Evolutionary conservation across 2,113 vertebrate species (phyloP).

Genomic region (Sylvilagus bachmani): DNA sequence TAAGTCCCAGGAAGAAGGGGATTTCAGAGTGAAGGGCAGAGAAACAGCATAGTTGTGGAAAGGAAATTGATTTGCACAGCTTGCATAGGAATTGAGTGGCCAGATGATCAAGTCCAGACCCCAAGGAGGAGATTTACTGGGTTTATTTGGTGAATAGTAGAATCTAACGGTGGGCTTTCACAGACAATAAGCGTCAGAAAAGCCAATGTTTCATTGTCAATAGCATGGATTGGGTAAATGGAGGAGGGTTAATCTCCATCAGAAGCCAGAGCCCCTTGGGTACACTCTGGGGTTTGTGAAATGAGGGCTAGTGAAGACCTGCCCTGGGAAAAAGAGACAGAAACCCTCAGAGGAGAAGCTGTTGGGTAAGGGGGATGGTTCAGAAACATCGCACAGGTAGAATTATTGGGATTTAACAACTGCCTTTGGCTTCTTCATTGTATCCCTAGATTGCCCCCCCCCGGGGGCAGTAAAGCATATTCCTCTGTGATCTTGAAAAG

Average conservation of each 20-base stretch:
- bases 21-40: not conserved
- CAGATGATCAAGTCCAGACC: not conserved
- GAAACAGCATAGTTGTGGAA: not conserved
- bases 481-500: not conserved
- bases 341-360: not conserved
- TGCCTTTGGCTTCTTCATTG: not conserved
- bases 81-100: not conserved
- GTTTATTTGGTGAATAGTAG: not conserved
- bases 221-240: not conserved
- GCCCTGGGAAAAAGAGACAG: not conserved
- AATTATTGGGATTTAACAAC: not conserved
- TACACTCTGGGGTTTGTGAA: accelerated
- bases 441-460: not conserved
- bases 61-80: not conserved
- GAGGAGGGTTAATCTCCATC: not conserved
- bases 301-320: too few relatives aligned
- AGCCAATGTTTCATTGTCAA: not conserved
- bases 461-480: not conserved
- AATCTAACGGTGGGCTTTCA: not conserved
- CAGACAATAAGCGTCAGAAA: not conserved
- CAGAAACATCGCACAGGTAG: not conserved
- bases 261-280: not conserved
- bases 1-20: not conserved
- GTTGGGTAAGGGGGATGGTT: not conserved
- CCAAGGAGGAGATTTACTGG: not conserved